Evolutionary conservation across 2,797 vertebrate genomes (phyloP), one percentile per base, ranked within the genome.

Genomic region (Yasuhikotakia modesta): DNA sequence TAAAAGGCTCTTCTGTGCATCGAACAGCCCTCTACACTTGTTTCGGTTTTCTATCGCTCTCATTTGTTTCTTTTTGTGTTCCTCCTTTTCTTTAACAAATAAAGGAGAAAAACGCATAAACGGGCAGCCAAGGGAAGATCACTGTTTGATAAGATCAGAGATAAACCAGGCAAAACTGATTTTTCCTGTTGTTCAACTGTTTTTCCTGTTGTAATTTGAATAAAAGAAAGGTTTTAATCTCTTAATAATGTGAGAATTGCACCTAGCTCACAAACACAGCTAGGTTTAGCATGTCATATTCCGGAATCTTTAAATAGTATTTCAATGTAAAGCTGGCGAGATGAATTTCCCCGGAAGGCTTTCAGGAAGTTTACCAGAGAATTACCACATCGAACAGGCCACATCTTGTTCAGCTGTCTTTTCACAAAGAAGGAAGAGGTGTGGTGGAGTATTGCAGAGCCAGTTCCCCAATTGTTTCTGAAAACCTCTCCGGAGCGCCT

Each of bases 391-490:
- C n/a, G 43, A 71, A 46, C 83, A 81, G 12, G 78, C 80, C 83
- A 69, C 32, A 13, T 65, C 76, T 79, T 85, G 81, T 85, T 82
- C 64, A 70, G 46, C n/a, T 67, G 17, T 76, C 16, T 75, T 66
- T 55, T 75, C 50, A 57, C 24, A 27, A 43, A 22, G 46, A 27
- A 77, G 53, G 67, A 78, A 78, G 68, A 78, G 67, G 76, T 70
- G 76, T 78, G 76, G 66, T 53, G 50, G 11, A 21, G 0, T 55
- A 17, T 58, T 35, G 17, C 32, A 52, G 22, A 66, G 55, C 63
- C 32, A 70, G 57, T 67, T 65, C 19, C 63, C 16, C n/a, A 12
- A 43, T 71, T 6, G 64, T 32, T 12, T 24, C 57, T 27, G 35
- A 57, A 52, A 24, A 35, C 0, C 43, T 70, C 17, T 71, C 12